Base-by-base conservation (phyloP, 1,140 invertebrate species). In the Pissodes strobi region DNA sequence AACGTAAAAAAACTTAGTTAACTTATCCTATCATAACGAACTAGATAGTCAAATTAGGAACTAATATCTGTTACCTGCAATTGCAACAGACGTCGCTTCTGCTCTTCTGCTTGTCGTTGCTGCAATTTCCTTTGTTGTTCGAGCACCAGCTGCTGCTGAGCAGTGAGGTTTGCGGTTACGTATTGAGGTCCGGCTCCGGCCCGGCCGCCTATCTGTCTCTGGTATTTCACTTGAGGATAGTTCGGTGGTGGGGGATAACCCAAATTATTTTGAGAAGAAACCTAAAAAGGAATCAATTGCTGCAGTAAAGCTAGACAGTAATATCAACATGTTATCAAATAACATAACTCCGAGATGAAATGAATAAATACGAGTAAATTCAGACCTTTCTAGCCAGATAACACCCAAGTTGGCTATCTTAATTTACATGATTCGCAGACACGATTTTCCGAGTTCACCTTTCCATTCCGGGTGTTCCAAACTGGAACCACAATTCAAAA, bases 41-140 rank as follows among this genome's bases (percentile, higher is more conserved):
- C 9, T 6, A 17, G 15, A 12, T 12, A 46, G n/a, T 17, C n/a
- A 18, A 30, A 53, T 34, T 9, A 19, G 2, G 4, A 37, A 53
- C 5, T 2, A 38, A 27, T 18, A 17, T 21, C 19, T 51, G 5
- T 18, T 52, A 65, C 63, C 63, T 88, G 87, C 63, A 88, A 87
- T 53, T 85, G 76, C 21, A 88, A 74, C 22, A 85, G 79, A 38
- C 87, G 75, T 30, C 78, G 72, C 25, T 79, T 76, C 25, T 81
- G 78, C 43, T 79, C 76, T 37, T 83, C 77, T 34, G 74, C 49
- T 34, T 49, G 56, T 43, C 79, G 76, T 15, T 77, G 73, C 66
- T 80, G 79, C 45, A 48, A 12, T 56, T 58, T 64, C 10, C 48
- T 18, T 48, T 67, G 68, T 38, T 71, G 64, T 49, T 78, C 75